A percentile compares a stretch with the other conserved stretches of the same genome.
Conservation (phyloP, 2,113 vertebrate genomes). For the Malaclemys terrapin region DNA sequence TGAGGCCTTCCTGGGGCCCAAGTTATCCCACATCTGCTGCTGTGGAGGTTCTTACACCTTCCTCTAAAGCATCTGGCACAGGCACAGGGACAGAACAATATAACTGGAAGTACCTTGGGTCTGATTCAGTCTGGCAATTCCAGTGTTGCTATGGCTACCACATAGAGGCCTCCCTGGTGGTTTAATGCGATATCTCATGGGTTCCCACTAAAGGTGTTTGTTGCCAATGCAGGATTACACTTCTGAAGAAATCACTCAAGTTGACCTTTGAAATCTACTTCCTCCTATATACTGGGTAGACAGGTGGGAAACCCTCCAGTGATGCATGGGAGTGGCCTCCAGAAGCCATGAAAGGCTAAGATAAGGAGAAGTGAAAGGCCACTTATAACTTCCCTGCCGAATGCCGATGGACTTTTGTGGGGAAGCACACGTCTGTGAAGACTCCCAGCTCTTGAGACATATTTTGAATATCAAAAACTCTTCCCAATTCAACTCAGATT, state of each 20-base stretch:
- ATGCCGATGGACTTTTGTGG: not conserved
- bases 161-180: not conserved
- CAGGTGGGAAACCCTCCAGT: not conserved
- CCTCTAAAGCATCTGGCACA: not conserved
- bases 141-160: accelerated
- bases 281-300: not conserved
- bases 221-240: not conserved
- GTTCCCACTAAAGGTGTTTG: not conserved
- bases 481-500: slow-evolving; percentile 16
- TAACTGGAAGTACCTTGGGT: not conserved
- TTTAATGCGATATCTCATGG: not conserved
- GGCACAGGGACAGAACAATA: not conserved
- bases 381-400: not conserved
- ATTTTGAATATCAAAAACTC: not conserved
- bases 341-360: not conserved
- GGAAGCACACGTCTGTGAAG: not conserved
- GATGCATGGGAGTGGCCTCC: not conserved
- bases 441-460: not conserved
- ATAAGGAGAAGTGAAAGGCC: not conserved
- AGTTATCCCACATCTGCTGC: too few relatives aligned
- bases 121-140: not conserved
- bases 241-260: not conserved
- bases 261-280: not conserved
- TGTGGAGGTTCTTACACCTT: not conserved
- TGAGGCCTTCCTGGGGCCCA: not conserved